A percentile compares a stretch with the other conserved stretches of the same genome.
phyloP scores from a whole-genome alignment of 2,888 invertebrate genomes.

The Phyllotreta striolata region DNA sequence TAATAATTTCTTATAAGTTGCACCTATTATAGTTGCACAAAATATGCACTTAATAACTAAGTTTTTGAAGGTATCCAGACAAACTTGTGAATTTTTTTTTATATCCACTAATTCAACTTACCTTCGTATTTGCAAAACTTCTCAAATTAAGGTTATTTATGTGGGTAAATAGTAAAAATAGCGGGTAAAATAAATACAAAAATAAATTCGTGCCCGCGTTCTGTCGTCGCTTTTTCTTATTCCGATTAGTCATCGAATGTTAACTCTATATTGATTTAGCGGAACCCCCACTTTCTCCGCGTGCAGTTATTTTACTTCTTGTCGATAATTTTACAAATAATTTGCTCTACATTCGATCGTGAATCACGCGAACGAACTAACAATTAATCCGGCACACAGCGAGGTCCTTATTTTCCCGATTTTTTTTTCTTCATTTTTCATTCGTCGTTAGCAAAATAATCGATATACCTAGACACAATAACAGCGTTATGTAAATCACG shows the following conservation, averaged over 20 bases:
- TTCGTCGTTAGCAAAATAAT: slow-evolving; percentile 35
- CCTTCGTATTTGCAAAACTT: too few relatives aligned
- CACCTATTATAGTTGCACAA: too few relatives aligned
- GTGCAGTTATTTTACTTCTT: slow-evolving; percentile 20
- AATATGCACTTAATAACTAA: too few relatives aligned
- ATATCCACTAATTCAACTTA: too few relatives aligned
- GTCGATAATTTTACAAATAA: slow-evolving; percentile 30
- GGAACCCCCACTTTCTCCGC: neutral
- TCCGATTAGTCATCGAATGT: slow-evolving; percentile 24
- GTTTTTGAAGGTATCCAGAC: too few relatives aligned
- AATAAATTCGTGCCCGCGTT: too few relatives aligned
- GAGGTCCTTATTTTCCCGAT: slow-evolving; percentile 32
- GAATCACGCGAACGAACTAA: slow-evolving; percentile 33
- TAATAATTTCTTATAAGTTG: too few relatives aligned
- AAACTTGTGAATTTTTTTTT: too few relatives aligned
- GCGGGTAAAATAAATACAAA: too few relatives aligned
- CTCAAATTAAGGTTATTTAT: too few relatives aligned
- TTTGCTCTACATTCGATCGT: slow-evolving; percentile 34
- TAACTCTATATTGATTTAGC: slow-evolving; percentile 19
- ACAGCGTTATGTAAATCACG: slow-evolving; percentile 33
- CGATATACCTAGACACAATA: slow-evolving; percentile 33
- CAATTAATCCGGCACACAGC: slow-evolving; percentile 36
- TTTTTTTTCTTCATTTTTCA: slow-evolving; percentile 16
- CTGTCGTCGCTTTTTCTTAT: neutral
- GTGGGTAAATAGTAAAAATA: too few relatives aligned